Percentiles rank a stretch among this genome's conserved stretches.
Conservation (phyloP, 1,140 invertebrate genomes). For the Eriocheir sinensis region DNA sequence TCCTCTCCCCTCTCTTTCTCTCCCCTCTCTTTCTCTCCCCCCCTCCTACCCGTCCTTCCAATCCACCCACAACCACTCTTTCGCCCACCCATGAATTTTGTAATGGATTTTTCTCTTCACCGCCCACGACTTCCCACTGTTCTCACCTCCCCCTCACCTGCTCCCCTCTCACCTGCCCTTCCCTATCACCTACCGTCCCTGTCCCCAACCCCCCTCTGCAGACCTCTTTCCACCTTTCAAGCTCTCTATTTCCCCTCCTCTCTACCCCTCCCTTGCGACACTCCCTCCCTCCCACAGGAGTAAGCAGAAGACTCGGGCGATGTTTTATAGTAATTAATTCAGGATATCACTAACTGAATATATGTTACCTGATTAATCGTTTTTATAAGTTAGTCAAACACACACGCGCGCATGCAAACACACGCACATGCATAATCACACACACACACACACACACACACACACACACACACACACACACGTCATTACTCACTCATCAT, state of each 20-base stretch:
- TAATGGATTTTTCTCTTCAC: too few relatives aligned
- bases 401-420: slow-evolving; percentile 41
- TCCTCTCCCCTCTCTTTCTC: background rate
- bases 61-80: background rate
- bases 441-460: slow-evolving; percentile 55
- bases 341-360: too few relatives aligned
- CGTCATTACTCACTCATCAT: background rate
- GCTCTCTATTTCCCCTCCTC: background rate
- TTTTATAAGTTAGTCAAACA: too few relatives aligned
- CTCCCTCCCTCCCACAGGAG: too few relatives aligned
- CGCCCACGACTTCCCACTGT: too few relatives aligned
- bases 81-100: too few relatives aligned
- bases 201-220: background rate
- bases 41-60: background rate
- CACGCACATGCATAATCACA: slow-evolving; percentile 41
- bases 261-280: too few relatives aligned
- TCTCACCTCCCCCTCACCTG: background rate
- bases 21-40: background rate
- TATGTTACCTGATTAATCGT: too few relatives aligned
- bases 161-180: too few relatives aligned
- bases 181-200: too few relatives aligned
- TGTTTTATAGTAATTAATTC: too few relatives aligned
- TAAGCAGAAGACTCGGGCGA: too few relatives aligned
- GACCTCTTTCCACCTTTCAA: background rate
- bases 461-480: slow-evolving; percentile 39